Conservation (phyloP, 2,113 vertebrate genomes). For the Taurulus bubalis region DNA sequence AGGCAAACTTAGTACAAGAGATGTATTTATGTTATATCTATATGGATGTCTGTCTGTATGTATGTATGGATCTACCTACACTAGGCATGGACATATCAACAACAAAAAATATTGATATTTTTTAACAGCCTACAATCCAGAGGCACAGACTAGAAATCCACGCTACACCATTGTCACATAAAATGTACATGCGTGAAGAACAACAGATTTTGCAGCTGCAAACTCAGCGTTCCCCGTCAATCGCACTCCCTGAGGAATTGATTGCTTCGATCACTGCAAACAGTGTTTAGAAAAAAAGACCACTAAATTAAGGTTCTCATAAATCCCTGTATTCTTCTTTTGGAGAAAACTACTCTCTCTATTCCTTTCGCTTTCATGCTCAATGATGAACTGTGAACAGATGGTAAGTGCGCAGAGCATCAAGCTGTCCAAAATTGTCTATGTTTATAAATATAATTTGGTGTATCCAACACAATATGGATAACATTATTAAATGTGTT, state of each 20-base stretch:
- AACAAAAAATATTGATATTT: no score
- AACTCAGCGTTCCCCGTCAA: no score
- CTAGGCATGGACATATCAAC: no score
- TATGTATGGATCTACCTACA: no score
- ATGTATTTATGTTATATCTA: no score
- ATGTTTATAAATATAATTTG: background rate
- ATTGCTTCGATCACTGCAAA: background rate
- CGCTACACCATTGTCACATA: background rate
- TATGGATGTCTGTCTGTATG: no score
- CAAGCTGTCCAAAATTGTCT: background rate
- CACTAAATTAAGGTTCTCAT: background rate
- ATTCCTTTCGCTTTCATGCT: background rate
- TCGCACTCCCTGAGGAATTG: background rate
- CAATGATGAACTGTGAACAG: conserved; percentile 25
- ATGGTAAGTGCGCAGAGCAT: conserved; percentile 15
- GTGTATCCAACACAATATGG: background rate
- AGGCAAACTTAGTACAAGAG: background rate
- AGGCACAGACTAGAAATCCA: background rate
- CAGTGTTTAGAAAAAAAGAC: background rate
- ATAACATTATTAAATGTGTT: background rate
- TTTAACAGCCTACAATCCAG: no score
- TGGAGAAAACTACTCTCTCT: conserved; percentile 9
- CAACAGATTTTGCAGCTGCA: background rate
- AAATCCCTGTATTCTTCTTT: background rate
- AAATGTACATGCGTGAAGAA: background rate